These are phyloP conservation scores for Drosophila bocqueti DNA, from an alignment of 1,140 invertebrate species.

Conservation along the genomic window DNA sequence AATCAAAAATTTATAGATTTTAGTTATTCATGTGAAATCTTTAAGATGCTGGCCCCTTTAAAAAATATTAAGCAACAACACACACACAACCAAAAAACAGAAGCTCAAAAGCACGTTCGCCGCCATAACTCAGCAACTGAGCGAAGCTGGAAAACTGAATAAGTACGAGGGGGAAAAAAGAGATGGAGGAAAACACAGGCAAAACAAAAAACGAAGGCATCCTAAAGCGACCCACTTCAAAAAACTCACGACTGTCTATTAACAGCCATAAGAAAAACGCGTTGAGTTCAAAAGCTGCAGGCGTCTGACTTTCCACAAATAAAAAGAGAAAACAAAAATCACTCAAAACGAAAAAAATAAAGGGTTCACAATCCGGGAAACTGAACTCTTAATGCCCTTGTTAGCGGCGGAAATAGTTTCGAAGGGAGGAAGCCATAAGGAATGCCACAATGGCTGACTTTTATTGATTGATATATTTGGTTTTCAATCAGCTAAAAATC, in stretches of 20 bases:
- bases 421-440: background rate
- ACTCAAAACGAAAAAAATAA: conserved; percentile 35
- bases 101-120: conserved; percentile 67
- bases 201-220: conserved; percentile 38
- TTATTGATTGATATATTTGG: conserved; percentile 21
- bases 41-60: conserved; percentile 72
- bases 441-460: conserved; percentile 1
- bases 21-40: conserved; percentile 83
- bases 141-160: conserved; percentile 41
- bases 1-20: conserved; percentile 83
- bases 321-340: conserved; percentile 44
- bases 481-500: conserved; percentile 10
- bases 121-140: conserved; percentile 70
- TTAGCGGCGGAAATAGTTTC: conserved; percentile 31
- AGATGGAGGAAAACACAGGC: background rate
- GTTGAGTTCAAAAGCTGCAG: conserved; percentile 59
- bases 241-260: conserved; percentile 73
- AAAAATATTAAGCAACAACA: conserved; percentile 30
- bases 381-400: conserved; percentile 39
- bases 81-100: conserved; percentile 38
- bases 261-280: conserved; percentile 65
- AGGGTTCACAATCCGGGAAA: conserved; percentile 13
- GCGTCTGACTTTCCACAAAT: conserved; percentile 36
- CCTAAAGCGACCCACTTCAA: conserved; percentile 68
- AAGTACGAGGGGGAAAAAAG: conserved; percentile 6